Conservation (phyloP, 2,797 vertebrate genomes). For the Lemur catta region DNA sequence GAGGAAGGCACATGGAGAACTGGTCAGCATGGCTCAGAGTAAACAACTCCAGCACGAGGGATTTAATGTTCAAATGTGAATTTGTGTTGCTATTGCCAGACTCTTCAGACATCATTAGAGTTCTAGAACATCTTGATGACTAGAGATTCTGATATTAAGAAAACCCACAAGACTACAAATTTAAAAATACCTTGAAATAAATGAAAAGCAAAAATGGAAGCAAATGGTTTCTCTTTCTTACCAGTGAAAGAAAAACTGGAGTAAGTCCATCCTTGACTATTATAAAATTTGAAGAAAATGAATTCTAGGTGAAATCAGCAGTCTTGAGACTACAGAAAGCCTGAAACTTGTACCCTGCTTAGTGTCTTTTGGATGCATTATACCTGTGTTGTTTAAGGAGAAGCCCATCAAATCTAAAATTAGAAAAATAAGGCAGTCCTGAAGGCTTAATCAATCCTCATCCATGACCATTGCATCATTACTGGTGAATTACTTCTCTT, state of each 20-base stretch:
- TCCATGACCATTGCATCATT: constrained; percentile 64
- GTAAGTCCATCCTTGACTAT: neutral
- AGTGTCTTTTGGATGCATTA: constrained; percentile 9
- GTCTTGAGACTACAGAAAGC: neutral
- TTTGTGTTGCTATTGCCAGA: neutral
- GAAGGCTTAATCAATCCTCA: constrained; percentile 65
- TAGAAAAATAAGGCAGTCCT: constrained; percentile 44
- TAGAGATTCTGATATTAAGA: neutral
- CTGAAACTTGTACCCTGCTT: neutral
- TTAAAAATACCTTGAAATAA: neutral
- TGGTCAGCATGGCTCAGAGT: neutral
- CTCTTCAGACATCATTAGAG: neutral
- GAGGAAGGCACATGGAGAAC: neutral
- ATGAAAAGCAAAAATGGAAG: constrained; percentile 26
- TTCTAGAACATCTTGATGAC: neutral
- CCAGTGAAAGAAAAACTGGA: neutral
- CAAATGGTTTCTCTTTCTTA: neutral
- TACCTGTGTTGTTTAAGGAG: neutral
- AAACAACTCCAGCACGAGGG: neutral
- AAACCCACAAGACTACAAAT: neutral
- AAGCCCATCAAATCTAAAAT: constrained; percentile 63
- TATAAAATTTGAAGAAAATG: constrained; percentile 27
- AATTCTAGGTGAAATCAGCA: neutral
- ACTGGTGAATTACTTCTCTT: constrained; percentile 70
- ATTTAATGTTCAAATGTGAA: constrained; percentile 52